A percentile compares a stretch with the other conserved stretches of the same genome.
These are phyloP conservation scores for Palythoa grandis DNA, from an alignment of 92 coral and sea anemone species.

Conservation along the genomic window DNA sequence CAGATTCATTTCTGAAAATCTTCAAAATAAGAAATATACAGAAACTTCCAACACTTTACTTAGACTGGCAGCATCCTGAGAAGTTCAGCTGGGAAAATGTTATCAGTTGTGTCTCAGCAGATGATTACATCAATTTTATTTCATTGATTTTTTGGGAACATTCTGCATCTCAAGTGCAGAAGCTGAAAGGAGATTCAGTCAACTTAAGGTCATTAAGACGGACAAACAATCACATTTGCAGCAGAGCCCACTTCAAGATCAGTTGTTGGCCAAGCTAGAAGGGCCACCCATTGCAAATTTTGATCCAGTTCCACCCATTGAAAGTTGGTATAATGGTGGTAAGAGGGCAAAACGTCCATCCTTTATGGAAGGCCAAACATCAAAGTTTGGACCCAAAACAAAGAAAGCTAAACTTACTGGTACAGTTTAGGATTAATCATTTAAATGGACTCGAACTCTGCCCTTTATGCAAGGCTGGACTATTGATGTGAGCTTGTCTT, in stretches of 20 bases:
- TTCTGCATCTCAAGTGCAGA: constrained; percentile 62
- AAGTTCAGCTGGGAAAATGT: constrained; percentile 49
- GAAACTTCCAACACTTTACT: constrained; percentile 44
- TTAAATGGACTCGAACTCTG: constrained; percentile 8
- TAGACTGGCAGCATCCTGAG: constrained; percentile 53
- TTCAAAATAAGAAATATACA: no score
- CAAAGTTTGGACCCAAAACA: constrained; percentile 59
- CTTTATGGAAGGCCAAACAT: constrained; percentile 60
- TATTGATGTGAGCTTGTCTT: not conserved
- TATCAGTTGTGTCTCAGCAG: constrained; percentile 44
- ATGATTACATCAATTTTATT: constrained; percentile 48
- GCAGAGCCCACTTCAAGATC: constrained; percentile 55
- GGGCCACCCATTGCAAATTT: constrained; percentile 30
- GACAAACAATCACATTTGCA: constrained; percentile 45
- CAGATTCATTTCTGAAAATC: no score
- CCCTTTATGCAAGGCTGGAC: not conserved
- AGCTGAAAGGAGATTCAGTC: constrained; percentile 57
- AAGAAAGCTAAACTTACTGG: constrained; percentile 39
- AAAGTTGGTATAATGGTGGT: constrained; percentile 34
- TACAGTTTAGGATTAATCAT: constrained; percentile 16
- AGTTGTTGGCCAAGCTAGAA: constrained; percentile 41
- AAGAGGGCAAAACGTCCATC: constrained; percentile 45
- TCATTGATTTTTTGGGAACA: constrained; percentile 53
- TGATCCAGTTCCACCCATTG: constrained; percentile 48
- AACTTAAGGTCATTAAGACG: constrained; percentile 42